These are phyloP conservation scores for Ruditapes philippinarum DNA, from an alignment of 1,140 invertebrate genomes.

Conservation along the genomic window DNA sequence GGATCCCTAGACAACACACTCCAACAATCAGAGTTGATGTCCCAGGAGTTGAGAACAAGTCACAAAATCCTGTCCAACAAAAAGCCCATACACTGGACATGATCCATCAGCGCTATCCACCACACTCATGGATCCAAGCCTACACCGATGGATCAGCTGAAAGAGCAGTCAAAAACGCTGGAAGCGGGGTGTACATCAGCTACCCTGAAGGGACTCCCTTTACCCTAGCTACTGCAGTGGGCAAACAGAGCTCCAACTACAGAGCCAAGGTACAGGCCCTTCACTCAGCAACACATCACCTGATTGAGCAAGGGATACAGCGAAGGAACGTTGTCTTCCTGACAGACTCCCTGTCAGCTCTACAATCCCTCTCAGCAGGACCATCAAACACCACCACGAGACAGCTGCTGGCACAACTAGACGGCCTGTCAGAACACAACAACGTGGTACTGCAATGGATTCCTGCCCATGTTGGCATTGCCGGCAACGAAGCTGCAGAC, in stretches of 20 bases:
- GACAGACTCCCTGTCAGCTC: not conserved
- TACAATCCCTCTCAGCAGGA: conserved; percentile 5
- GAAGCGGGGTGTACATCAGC: too few species aligned
- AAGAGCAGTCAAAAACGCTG: too few species aligned
- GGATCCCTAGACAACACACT: too few species aligned
- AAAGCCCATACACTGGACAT: too few species aligned
- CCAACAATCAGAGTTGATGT: too few species aligned
- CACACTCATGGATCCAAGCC: too few species aligned
- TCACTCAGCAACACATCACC: not conserved
- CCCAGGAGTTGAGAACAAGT: too few species aligned
- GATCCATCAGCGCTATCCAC: too few species aligned
- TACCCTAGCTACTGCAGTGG: not conserved
- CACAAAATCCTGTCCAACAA: too few species aligned
- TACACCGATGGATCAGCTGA: too few species aligned
- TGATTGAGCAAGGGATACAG: conserved; percentile 20
- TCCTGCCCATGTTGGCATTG: conserved; percentile 20
- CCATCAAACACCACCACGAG: not conserved
- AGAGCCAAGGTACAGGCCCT: not conserved
- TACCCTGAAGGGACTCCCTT: too few species aligned
- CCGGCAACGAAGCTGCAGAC: not conserved
- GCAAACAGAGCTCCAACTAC: not conserved
- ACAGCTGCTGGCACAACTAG: not conserved
- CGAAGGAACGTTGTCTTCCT: conserved; percentile 12
- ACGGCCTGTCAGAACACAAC: conserved; percentile 9
- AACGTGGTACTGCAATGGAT: conserved; percentile 16